Base-by-base conservation (phyloP, 1,140 invertebrate genomes). In the Panagrolaimus sp. region DNA sequence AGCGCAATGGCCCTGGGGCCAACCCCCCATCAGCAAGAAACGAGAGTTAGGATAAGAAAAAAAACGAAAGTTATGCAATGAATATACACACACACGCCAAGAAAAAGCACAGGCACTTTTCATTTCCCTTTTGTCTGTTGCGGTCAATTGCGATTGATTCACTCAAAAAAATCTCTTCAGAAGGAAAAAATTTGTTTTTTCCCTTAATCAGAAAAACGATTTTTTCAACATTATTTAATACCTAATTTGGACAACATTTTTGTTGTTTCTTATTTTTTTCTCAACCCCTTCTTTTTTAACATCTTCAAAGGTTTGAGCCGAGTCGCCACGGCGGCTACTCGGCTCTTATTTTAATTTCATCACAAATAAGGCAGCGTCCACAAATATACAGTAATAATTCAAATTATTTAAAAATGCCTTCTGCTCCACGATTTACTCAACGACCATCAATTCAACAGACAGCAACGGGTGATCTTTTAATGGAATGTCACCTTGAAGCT, bases 371-470 rank as follows among this genome's bases (percentile, higher is more conserved):
- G 32, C 32, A 38, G 32, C 32, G 7, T 2, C 32, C 32, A 38
- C 2, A 38, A 4, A 4, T 38, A 38, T 38, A 38, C 32, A 38
- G 32, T 38, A 38, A 38, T 38, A 38, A 38, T n/a, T n/a, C n/a
- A n/a, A n/a, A n/a, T 38, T 4, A 38, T 4, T 38, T 7, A 38
- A 38, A 38, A 7, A 82, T 82, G 80, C 82, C 82, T 67, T 93
- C 92, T 73, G 89, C 92, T 69, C 94, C 93, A 58, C 88, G 93
- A 77, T 97, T 97, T 85, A 93, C 94, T 52, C 95, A 95, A 88
- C 96, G 96, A 84, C 94, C 94, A 65, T 94, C 92, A 43, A 96
- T 97, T 77, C 89, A 91, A 77, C 94, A 96, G 87, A 91, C 94
- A 73, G 92, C 92, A 45, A 91, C 93, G 72, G 93, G 93, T 52